phyloP scores from a whole-genome alignment of 2,113 vertebrate genomes.

The Tychaedon coryphoeus region DNA sequence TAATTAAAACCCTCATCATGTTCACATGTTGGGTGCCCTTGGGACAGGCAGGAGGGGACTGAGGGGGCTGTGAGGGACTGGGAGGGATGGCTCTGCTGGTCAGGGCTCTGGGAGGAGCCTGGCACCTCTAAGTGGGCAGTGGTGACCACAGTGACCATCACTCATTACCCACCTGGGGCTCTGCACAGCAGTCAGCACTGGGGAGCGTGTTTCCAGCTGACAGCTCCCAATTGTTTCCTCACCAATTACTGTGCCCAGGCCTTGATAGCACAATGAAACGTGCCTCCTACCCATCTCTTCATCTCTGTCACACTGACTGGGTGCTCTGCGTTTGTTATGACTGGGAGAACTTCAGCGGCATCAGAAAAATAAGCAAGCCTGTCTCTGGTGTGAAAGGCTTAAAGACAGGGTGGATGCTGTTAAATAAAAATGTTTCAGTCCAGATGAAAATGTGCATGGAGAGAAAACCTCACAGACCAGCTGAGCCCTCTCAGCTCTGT shows the following conservation, averaged over 20 bases:
- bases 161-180: not conserved
- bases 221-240: constrained; percentile 64
- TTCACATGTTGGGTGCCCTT: accelerated
- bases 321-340: not conserved
- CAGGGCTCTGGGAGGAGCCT: not conserved
- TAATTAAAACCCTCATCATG: not conserved
- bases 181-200: constrained; percentile 23
- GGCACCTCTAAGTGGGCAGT: not conserved
- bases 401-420: not conserved
- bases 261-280: constrained; percentile 56
- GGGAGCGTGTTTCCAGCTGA: constrained; percentile 29
- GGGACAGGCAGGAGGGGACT: not conserved
- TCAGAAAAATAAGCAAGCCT: constrained; percentile 25
- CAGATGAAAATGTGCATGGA: not conserved
- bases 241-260: constrained; percentile 47
- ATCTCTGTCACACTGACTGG: constrained; percentile 51
- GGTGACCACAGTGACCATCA: not conserved
- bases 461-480: not conserved
- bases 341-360: not conserved
- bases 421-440: not conserved
- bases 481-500: not conserved
- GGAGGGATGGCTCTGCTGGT: accelerated
- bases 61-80: accelerated
- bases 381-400: not conserved
- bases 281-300: constrained; percentile 62